phyloP scores from a whole-genome alignment of 92 coral and sea anemone species.

The Porites rus region DNA sequence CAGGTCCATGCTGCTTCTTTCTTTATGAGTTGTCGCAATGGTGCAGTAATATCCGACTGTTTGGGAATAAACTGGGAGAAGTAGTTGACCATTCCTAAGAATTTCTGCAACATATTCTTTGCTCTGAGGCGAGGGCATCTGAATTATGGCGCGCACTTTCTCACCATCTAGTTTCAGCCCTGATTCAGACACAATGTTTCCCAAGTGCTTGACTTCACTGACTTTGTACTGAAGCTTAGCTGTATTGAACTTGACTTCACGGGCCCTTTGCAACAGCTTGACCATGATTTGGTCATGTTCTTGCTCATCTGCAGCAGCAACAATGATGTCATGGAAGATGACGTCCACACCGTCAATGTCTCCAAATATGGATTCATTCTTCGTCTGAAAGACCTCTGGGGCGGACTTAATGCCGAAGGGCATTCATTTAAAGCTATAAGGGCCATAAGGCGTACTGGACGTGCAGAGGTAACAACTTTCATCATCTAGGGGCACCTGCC shows the following conservation, averaged over 20 bases:
- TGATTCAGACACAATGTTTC: constrained; percentile 14
- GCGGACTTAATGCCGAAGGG: constrained; percentile 48
- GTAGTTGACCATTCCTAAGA: too few species aligned
- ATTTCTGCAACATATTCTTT: too few species aligned
- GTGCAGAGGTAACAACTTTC: background rate
- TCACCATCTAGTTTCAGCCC: too few species aligned
- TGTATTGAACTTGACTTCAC: constrained; percentile 29
- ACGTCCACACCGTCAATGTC: constrained; percentile 48
- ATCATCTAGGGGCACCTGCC: background rate
- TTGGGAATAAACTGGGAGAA: too few species aligned
- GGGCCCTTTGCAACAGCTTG: constrained; percentile 16
- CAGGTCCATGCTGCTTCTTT: constrained; percentile 31
- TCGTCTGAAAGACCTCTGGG: constrained; percentile 52
- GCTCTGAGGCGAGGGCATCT: constrained; percentile 9
- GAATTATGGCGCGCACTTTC: too few species aligned
- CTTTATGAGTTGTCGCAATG: constrained; percentile 2
- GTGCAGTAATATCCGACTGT: constrained; percentile 2
- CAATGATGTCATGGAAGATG: constrained; percentile 49
- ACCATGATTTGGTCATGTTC: constrained; percentile 17
- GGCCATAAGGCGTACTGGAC: constrained; percentile 30
- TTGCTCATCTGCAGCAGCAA: constrained; percentile 28
- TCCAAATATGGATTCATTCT: constrained; percentile 39
- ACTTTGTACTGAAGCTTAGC: constrained; percentile 29
- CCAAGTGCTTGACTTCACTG: constrained; percentile 64
- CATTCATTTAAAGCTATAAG: constrained; percentile 46